These are phyloP conservation scores for Cybosia mesomella DNA, from an alignment of 2,888 invertebrate species.

Conservation along the genomic window DNA sequence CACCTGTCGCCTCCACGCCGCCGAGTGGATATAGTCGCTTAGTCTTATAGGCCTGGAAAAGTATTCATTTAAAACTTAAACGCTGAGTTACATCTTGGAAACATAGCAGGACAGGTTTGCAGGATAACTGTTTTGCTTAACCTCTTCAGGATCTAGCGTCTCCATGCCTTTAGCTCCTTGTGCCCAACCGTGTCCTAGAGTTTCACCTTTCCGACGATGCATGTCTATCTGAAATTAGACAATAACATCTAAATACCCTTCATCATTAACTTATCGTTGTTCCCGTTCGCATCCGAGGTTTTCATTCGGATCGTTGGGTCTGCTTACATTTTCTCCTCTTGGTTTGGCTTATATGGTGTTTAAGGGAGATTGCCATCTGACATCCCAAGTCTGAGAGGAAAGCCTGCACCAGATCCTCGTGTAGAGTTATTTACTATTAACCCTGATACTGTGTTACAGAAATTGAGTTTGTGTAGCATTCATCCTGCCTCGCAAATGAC, in stretches of 20 bases:
- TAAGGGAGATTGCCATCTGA: too few relatives aligned
- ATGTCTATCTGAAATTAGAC: conserved; percentile 13
- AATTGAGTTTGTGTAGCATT: too few relatives aligned
- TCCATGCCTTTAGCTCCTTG: conserved; percentile 86
- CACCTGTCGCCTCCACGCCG: conserved; percentile 12
- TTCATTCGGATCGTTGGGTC: too few relatives aligned
- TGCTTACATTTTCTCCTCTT: too few relatives aligned
- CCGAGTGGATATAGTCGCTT: conserved; percentile 15
- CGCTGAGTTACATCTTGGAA: neutral
- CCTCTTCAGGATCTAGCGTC: conserved; percentile 67
- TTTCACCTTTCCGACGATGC: conserved; percentile 9
- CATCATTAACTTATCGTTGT: too few relatives aligned
- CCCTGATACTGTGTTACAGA: too few relatives aligned
- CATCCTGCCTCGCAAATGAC: too few relatives aligned
- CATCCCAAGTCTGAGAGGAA: too few relatives aligned
- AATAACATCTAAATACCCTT: neutral
- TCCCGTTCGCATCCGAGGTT: too few relatives aligned
- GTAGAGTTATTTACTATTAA: too few relatives aligned
- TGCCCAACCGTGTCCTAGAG: conserved; percentile 93
- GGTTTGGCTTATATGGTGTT: too few relatives aligned
- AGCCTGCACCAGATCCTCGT: too few relatives aligned
- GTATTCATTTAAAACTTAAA: neutral
- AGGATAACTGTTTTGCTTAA: neutral
- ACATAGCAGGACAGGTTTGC: neutral
- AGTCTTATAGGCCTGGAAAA: conserved; percentile 9